Base-by-base conservation (phyloP, 2,797 vertebrate species). In the Periophthalmus magnuspinnatus region DNA sequence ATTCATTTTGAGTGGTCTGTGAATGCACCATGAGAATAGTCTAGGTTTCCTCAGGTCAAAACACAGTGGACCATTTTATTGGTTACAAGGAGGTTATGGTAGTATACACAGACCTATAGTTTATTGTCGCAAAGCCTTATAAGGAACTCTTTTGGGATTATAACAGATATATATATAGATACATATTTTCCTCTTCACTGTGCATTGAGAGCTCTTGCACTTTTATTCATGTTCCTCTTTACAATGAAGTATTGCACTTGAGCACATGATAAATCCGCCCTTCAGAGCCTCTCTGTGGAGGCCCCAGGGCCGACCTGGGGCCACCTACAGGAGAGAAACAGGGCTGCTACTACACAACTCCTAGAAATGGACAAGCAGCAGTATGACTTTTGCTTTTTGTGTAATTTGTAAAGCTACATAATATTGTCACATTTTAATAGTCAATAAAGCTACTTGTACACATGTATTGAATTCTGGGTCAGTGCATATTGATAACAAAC, bases 181-280 rank as follows among this genome's bases (percentile, higher is more conserved):
- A 61, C 34, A 21, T 41, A 38, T 61, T 38, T 61, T 59, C 59
- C 34, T 38, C n/a, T 62, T 61, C 59, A 61, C 8, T 61, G 59
- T 63, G 38, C 16, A 47, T 41, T 45, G 38, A 63, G 16, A 47
- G 61, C 61, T 63, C 59, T 61, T 41, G 8, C 5, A 2, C 61
- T 63, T 17, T 38, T 45, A 21, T n/a, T 45, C 38, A 47, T 13
- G 22, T 24, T 45, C 6, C 6, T 63, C 5, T 62, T 47, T 47
- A 47, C 61, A 63, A n/a, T 47, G 38, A 63, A 63, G 60, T 21
- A 36, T 45, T 22, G 61, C 61, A 63, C 61, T 38, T 63, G 38
- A 47, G 22, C 61, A 28, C 10, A 38, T 47, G 61, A 63, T 47
- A 65, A 65, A 45, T 62, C 16, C 17, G 17, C 45, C 45, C 16